phyloP scores from a whole-genome alignment of 53 echinoderm and acorn worm species.

The Paracentrotus lividus region DNA sequence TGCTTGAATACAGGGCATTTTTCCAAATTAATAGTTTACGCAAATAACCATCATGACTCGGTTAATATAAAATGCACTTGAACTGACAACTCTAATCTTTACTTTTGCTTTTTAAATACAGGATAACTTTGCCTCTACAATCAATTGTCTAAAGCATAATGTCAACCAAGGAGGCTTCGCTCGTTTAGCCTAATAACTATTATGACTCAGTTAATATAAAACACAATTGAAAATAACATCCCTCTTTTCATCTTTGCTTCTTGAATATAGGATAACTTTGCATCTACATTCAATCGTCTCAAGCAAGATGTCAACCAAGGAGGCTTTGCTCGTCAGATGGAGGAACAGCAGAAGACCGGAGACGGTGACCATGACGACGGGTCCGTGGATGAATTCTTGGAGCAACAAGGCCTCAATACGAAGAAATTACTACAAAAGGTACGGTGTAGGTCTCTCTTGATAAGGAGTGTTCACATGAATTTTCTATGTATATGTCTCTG shows the following conservation, averaged over 20 bases:
- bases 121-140: background rate
- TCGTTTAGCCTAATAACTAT: too few species aligned
- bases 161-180: constrained; percentile 34
- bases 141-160: constrained; percentile 36
- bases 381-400: background rate
- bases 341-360: background rate
- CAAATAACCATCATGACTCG: too few species aligned
- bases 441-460: background rate
- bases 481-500: too few species aligned
- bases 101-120: background rate
- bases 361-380: background rate
- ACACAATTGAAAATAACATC: too few species aligned
- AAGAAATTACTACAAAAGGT: background rate
- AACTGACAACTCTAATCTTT: too few species aligned
- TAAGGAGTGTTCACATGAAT: too few species aligned
- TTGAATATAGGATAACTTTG: background rate
- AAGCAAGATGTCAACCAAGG: constrained; percentile 43
- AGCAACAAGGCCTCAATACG: background rate
- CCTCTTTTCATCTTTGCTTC: background rate
- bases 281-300: background rate
- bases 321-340: constrained; percentile 18
- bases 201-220: too few species aligned
- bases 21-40: too few species aligned
- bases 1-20: too few species aligned
- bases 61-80: too few species aligned